Base-by-base conservation (phyloP, 2,113 vertebrate species). In the Morone chrysops region DNA sequence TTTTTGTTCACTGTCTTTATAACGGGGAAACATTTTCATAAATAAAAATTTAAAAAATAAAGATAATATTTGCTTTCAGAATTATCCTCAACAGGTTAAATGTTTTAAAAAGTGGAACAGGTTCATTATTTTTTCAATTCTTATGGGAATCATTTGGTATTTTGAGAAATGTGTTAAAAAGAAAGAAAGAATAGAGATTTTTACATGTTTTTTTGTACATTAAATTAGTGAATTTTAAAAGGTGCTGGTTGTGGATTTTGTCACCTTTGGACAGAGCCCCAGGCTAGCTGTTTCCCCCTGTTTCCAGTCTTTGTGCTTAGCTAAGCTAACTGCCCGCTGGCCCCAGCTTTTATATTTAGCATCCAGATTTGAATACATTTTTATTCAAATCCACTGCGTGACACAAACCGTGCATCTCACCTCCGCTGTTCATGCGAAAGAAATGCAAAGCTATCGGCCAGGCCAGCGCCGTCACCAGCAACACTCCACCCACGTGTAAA, bases 401-500 rank as follows among this genome's bases (percentile, higher is more conserved):
- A 53, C 36, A 22, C 31, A 3, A 31, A 31, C 31, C 31, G 31
- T 31, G 31, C 31, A 31, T 4, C 80, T 61, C 92, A 97, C 97
- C 95, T 92, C 87, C 95, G 59, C 93, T 95, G 65, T 84, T 93
- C 89, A 96, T 94, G 87, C 94, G 90, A 85, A 96, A 95, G 90
- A 96, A 95, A 81, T 97, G 95, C 68, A 96, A 74, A 18, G 96
- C 95, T 51, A 97, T 87, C 0, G 97, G 96, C 97, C 97, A 98
- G 12, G 96, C 93, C 73, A 97, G 85, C 3, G 94, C 77, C 0
- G 96, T 95, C 95, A 96, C 95, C 62, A 94, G 25, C 0, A 91
- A 54, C 80, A 97, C 95, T 81, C 95, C 96, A 0, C 96, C 95
- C 75, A 97, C 38, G 0, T 98, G 97, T 16, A 98, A 90, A 67